phyloP scores from a whole-genome alignment of 2,888 invertebrate species.

The Patella ulyssiponensis region DNA sequence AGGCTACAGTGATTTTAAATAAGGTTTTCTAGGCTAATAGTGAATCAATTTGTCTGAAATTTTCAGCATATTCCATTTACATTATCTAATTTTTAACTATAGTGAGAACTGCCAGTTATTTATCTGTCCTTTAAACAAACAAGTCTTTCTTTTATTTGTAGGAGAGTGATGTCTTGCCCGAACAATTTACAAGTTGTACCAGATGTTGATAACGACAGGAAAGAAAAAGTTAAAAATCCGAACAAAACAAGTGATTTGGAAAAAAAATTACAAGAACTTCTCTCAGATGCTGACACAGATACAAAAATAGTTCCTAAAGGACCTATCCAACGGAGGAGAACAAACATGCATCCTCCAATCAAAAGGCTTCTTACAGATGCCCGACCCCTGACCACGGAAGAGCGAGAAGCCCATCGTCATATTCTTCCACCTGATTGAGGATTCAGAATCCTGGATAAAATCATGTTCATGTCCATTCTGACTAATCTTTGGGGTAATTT shows the following conservation, averaged over 20 bases:
- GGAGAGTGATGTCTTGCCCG: slow-evolving; percentile 54
- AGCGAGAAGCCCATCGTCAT: slow-evolving; percentile 54
- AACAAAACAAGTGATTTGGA: slow-evolving; percentile 38
- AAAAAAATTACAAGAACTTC: slow-evolving; percentile 35
- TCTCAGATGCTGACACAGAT: slow-evolving; percentile 26
- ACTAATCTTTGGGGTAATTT: too few species aligned
- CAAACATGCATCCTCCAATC: slow-evolving; percentile 55
- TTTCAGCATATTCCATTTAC: too few species aligned
- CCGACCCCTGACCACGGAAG: slow-evolving; percentile 57
- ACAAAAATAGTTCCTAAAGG: slow-evolving; percentile 20
- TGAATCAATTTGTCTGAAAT: too few species aligned
- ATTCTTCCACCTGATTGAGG: slow-evolving; percentile 30
- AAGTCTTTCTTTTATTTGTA: slow-evolving; percentile 35
- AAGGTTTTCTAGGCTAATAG: too few species aligned
- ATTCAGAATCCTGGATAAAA: too few species aligned
- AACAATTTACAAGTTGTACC: slow-evolving; percentile 66
- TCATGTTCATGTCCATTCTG: too few species aligned
- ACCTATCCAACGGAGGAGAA: slow-evolving; percentile 36
- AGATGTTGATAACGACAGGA: slow-evolving; percentile 49
- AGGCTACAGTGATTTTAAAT: too few species aligned
- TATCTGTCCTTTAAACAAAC: too few species aligned
- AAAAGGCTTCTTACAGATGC: slow-evolving; percentile 62
- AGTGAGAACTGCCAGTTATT: too few species aligned
- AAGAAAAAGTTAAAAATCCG: neutral
- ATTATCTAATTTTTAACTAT: too few species aligned